Conservation (phyloP, 2,113 vertebrate genomes). For the Tichodroma muraria region DNA sequence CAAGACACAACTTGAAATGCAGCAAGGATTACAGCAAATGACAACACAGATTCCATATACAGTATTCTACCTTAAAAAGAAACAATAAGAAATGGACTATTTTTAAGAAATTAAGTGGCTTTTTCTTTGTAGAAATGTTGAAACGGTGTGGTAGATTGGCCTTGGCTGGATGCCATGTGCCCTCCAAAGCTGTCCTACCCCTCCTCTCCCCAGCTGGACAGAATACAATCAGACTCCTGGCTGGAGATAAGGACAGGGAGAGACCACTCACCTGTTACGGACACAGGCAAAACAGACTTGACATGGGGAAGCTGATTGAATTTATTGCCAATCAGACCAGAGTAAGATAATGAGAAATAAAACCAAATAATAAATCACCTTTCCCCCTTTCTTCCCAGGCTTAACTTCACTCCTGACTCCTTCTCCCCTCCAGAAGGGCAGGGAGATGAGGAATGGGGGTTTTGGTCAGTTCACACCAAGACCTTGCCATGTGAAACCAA, state of each 20-base stretch:
- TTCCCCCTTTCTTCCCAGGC: background rate
- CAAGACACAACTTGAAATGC: background rate
- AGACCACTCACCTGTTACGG: background rate
- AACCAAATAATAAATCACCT: background rate
- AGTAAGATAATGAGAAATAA: background rate
- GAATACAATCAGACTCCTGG: background rate
- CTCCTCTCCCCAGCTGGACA: background rate
- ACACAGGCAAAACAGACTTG: background rate
- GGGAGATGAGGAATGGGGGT: background rate
- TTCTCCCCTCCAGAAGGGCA: background rate
- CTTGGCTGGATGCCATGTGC: background rate
- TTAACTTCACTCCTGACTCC: background rate
- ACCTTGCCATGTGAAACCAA: background rate
- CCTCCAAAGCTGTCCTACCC: background rate
- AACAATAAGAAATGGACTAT: background rate
- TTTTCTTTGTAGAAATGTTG: background rate
- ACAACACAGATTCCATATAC: background rate
- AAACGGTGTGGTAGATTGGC: background rate
- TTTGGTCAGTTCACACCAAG: background rate
- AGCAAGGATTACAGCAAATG: background rate
- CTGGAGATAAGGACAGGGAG: background rate
- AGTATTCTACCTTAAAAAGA: background rate
- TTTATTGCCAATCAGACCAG: background rate
- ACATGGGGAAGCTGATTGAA: background rate
- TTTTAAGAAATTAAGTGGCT: background rate